Evolutionary conservation across 2,888 invertebrate species (phyloP).

Genomic region (Drosophila picticornis): DNA sequence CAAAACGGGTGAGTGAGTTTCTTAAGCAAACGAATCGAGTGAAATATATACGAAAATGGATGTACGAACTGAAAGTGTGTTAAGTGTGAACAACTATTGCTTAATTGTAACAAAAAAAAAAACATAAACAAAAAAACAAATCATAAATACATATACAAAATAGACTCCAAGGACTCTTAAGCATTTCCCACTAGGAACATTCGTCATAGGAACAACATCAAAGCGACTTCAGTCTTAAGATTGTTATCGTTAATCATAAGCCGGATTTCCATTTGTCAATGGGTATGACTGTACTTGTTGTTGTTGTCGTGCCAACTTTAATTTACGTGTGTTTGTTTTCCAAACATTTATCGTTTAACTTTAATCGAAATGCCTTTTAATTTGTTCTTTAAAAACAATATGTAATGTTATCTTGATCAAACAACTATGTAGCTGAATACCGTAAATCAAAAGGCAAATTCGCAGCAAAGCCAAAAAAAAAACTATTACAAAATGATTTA

Average conservation of each 20-base stretch:
- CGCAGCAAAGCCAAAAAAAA: constrained; percentile 67
- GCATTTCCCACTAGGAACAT: constrained; percentile 52
- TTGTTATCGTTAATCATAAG: constrained; percentile 57
- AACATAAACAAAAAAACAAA: constrained; percentile 6
- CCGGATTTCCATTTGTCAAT: constrained; percentile 56
- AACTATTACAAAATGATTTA: constrained; percentile 74
- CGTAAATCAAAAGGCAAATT: constrained; percentile 65
- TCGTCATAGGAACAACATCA: constrained; percentile 58
- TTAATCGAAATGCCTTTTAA: constrained; percentile 38
- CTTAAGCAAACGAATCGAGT: constrained; percentile 47
- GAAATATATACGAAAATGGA: constrained; percentile 37
- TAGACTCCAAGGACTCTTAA: constrained; percentile 42
- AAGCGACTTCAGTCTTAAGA: constrained; percentile 59
- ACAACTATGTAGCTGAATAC: constrained; percentile 59
- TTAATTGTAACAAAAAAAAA: neutral
- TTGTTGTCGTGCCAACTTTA: constrained; percentile 63
- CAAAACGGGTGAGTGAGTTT: constrained; percentile 69
- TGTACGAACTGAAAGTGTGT: constrained; percentile 44
- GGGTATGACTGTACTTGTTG: constrained; percentile 65
- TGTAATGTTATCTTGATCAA: constrained; percentile 53
- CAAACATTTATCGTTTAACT: constrained; percentile 42
- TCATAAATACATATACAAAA: constrained; percentile 6
- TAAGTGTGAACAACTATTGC: constrained; percentile 31
- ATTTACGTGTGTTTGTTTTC: constrained; percentile 42
- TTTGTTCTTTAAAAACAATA: constrained; percentile 41